Conservation (phyloP, 2,797 vertebrate species). For the Sparus aurata region DNA sequence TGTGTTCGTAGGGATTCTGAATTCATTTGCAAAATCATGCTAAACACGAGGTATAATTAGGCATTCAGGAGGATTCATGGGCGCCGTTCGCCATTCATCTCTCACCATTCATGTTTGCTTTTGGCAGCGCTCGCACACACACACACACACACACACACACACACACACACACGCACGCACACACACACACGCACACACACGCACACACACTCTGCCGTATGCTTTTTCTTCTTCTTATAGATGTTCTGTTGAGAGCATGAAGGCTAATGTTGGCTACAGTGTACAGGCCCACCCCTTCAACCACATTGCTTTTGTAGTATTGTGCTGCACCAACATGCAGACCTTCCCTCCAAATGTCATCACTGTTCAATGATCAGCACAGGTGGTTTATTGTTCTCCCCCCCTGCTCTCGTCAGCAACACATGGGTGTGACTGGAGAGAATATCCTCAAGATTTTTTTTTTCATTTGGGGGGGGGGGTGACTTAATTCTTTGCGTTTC, state of each 20-base stretch:
- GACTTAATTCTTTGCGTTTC: slow-evolving; percentile 60
- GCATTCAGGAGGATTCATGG: slow-evolving; percentile 77
- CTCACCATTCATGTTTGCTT: slow-evolving; percentile 70
- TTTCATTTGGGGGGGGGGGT: no score
- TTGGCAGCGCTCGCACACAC: slow-evolving; percentile 56
- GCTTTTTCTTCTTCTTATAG: slow-evolving; percentile 45
- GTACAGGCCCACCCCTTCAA: slow-evolving; percentile 60
- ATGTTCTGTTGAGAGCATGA: slow-evolving; percentile 67
- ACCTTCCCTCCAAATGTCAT: slow-evolving; percentile 80
- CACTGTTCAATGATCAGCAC: slow-evolving; percentile 79
- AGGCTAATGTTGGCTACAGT: slow-evolving; percentile 75
- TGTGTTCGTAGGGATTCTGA: slow-evolving; percentile 56
- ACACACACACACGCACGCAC: slow-evolving; percentile 48
- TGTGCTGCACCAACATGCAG: slow-evolving; percentile 60
- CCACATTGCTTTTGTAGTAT: slow-evolving; percentile 62
- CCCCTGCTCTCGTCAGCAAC: slow-evolving; percentile 55
- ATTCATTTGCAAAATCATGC: slow-evolving; percentile 65
- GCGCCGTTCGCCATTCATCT: slow-evolving; percentile 74
- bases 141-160: slow-evolving; percentile 45
- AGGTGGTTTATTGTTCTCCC: slow-evolving; percentile 84
- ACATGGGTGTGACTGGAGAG: slow-evolving; percentile 70
- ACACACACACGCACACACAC: slow-evolving; percentile 29
- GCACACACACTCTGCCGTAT: slow-evolving; percentile 21
- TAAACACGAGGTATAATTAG: slow-evolving; percentile 72
- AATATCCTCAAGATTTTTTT: slow-evolving; percentile 52